Conservation (phyloP, 2,888 invertebrate species). For the Antheraea assamensis region DNA sequence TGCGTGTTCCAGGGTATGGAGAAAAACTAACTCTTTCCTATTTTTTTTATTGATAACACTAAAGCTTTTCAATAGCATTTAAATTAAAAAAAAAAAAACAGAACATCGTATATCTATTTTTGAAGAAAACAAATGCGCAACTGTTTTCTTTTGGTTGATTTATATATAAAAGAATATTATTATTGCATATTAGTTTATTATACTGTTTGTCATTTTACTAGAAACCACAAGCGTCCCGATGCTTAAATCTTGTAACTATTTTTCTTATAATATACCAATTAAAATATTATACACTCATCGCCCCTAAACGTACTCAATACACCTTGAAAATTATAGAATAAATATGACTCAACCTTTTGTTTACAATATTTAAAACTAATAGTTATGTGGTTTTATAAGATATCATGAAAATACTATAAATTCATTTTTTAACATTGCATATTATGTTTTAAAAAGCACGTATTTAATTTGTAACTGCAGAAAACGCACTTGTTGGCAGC, state of each 20-base stretch:
- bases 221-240: background rate
- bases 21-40: no score
- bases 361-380: background rate
- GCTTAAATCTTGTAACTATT: background rate
- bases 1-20: no score
- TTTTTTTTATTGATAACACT: no score
- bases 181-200: no score
- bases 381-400: background rate
- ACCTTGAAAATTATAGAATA: background rate
- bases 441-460: slow-evolving; percentile 21
- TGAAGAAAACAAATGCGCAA: no score
- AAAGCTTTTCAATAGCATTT: no score
- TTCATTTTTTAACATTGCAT: background rate
- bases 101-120: no score
- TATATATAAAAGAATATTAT: no score
- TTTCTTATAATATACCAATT: background rate
- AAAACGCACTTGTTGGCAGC: background rate
- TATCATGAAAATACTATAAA: background rate
- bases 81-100: no score
- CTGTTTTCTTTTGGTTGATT: no score
- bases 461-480: slow-evolving; percentile 24
- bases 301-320: background rate
- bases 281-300: background rate
- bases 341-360: background rate
- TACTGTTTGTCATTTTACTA: background rate